Evolutionary conservation across 2,888 invertebrate species (phyloP), one percentile per base, ranked within the genome.

Genomic region (Drosophila austrosaltans): DNA sequence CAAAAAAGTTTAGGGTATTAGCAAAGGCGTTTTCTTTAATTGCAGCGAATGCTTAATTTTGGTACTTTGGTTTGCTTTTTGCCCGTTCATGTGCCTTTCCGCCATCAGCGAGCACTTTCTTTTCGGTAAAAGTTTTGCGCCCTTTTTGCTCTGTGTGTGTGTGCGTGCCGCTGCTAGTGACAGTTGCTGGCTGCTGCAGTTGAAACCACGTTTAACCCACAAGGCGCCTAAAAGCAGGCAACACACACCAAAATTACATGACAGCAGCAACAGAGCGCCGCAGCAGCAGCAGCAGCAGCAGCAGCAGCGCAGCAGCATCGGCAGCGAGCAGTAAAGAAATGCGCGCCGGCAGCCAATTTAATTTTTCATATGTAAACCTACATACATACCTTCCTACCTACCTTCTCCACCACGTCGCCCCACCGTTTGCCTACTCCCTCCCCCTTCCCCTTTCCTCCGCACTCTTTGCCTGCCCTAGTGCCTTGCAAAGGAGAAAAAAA

Each of bases 331-430:
- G 54, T 30, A 20, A 25, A 22, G 53, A 54, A 6, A 36, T 53
- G 53, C 22, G 20, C 22, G 66, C 40, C 76, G 71, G 76, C 77
- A 77, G 76, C 76, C 76, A 76, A 76, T 76, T 76, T 77, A 77
- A 77, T 76, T 76, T 76, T 76, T 77, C 69, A 72, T 76, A 76
- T 77, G 66, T 78, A 70, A 65, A 71, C 58, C 64, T 36, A 36
- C 58, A 36, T 57, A 48, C 16, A 16, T 40, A 32, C 59, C 44
- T 20, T 7, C 2, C 8, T 3, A 5, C 16, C 42, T 6, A 3
- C 16, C 42, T 16, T 16, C 16, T 16, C 6, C 42, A 20, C 2
- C 5, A 5, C 30, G 5, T 20, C 1, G 1, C 16, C 42, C 42
- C 12, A 30, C 5, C 30, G 6, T 30, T 30, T 30, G 30, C 16